These are phyloP conservation scores for Ciona savignyi DNA, from an alignment of 23 tunicate genomes.

Conservation along the genomic window DNA sequence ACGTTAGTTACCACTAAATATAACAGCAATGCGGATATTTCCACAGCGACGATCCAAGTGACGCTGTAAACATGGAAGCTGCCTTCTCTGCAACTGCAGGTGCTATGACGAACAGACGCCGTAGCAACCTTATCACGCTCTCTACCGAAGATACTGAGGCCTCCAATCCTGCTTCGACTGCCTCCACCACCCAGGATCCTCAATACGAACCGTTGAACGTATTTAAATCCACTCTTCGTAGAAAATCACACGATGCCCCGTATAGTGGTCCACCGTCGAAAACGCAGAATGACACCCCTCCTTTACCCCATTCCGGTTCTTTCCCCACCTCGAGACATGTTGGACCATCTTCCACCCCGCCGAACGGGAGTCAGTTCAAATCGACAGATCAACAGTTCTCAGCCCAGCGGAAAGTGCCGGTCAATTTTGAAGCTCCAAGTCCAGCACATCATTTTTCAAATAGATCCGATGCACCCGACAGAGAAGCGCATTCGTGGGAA, in stretches of 20 bases:
- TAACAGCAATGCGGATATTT: no score
- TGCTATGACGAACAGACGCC: background rate
- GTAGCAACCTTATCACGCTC: background rate
- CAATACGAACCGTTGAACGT: background rate
- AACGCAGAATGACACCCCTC: background rate
- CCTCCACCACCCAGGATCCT: background rate
- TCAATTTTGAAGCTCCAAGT: background rate
- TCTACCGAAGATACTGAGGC: background rate
- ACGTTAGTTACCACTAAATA: no score
- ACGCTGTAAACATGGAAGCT: background rate
- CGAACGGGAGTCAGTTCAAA: background rate
- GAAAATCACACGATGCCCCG: background rate
- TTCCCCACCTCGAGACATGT: background rate
- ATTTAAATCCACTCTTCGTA: background rate
- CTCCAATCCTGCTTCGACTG: background rate
- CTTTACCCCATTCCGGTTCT: background rate
- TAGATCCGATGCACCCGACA: background rate
- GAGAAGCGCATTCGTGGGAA: no score
- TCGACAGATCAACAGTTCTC: no score
- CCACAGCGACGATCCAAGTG: background rate
- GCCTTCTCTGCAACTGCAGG: background rate
- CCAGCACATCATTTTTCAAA: background rate
- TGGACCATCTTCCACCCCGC: background rate
- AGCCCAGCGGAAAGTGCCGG: background rate
- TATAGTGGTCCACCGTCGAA: background rate